Percentiles rank a stretch among this genome's conserved stretches.
These are phyloP conservation scores for Anthophora plumipes DNA, from an alignment of 2,888 invertebrate genomes.

Conservation along the genomic window DNA sequence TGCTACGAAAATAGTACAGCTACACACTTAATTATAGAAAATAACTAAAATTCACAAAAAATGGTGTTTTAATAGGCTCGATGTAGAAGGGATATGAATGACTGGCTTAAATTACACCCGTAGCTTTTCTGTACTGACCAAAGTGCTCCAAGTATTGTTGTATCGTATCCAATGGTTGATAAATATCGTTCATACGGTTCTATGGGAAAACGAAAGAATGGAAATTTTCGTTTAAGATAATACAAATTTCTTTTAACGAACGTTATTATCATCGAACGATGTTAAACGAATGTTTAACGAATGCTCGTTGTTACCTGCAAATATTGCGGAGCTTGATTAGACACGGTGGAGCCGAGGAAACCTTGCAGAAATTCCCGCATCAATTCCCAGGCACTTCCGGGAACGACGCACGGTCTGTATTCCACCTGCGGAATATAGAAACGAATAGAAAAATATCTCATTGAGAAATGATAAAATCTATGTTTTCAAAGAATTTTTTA, in stretches of 20 bases:
- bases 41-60: not conserved
- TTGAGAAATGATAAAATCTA: not conserved
- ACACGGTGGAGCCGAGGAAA: slow-evolving; percentile 91
- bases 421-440: slow-evolving; percentile 88
- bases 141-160: slow-evolving; percentile 98
- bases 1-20: not conserved
- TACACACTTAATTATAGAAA: not conserved
- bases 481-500: too few relatives aligned
- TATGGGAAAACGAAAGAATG: slow-evolving; percentile 82
- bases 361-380: slow-evolving; percentile 96
- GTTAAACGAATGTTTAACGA: too few relatives aligned
- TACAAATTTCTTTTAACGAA: not conserved
- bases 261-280: too few relatives aligned
- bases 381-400: slow-evolving; percentile 95
- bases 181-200: slow-evolving; percentile 92
- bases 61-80: not conserved
- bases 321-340: slow-evolving; percentile 91
- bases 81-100: not conserved
- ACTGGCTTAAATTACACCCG: slow-evolving; percentile 85
- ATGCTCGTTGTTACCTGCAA: slow-evolving; percentile 85
- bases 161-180: slow-evolving; percentile 96
- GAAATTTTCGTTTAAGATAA: too few relatives aligned
- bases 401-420: slow-evolving; percentile 95
- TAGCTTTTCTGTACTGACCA: slow-evolving; percentile 93
- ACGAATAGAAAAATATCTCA: not conserved